Percentiles rank a stretch among this genome's conserved stretches.
Evolutionary conservation across 2,888 invertebrate species (phyloP).

Genomic region (Tenthredo livida): DNA sequence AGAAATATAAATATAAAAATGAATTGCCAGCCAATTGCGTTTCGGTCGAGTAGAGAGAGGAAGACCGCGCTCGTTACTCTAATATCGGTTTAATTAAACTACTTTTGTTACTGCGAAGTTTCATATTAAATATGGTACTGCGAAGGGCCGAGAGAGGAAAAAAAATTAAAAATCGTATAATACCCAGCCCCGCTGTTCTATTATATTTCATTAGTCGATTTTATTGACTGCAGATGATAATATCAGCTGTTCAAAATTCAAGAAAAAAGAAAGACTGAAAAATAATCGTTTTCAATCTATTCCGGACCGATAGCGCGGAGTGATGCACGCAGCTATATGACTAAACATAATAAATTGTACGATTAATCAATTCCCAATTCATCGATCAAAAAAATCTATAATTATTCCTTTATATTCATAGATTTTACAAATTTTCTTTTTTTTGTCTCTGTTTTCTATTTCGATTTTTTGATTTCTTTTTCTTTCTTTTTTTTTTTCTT

Average conservation of each 20-base stretch:
- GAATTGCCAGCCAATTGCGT: background rate
- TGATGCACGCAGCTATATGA: too few relatives aligned
- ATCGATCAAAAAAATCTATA: too few relatives aligned
- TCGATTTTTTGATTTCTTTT: background rate
- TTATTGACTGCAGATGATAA: background rate
- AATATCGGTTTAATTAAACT: slow-evolving; percentile 52
- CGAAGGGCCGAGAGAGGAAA: background rate
- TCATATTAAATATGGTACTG: background rate
- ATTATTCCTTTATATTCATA: too few relatives aligned
- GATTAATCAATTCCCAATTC: too few relatives aligned
- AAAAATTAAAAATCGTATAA: background rate
- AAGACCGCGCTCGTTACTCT: background rate
- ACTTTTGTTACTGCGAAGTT: background rate
- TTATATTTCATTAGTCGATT: background rate
- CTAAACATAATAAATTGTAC: too few relatives aligned
- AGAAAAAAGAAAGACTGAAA: background rate
- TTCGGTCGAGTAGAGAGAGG: background rate
- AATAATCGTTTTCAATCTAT: background rate
- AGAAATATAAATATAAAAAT: slow-evolving; percentile 1
- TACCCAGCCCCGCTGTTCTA: background rate
- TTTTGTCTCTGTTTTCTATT: too few relatives aligned
- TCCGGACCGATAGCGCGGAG: background rate
- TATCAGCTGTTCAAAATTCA: background rate
- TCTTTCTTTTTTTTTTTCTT: background rate
- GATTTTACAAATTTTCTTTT: background rate